Evolutionary conservation across 2,888 invertebrate genomes (phyloP).

Genomic region (Macrosoma leucophasiata): DNA sequence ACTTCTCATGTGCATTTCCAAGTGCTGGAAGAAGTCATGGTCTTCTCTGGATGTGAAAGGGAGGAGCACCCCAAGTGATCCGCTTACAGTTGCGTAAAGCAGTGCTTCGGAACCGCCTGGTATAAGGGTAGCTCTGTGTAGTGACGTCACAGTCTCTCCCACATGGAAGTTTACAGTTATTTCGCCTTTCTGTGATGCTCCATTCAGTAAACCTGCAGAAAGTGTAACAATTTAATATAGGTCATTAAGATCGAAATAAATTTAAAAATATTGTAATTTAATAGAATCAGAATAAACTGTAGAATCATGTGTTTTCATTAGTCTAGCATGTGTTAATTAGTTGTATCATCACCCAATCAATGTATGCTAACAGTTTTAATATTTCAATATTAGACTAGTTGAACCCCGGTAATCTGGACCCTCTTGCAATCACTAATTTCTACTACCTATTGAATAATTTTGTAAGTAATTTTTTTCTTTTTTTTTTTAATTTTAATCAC

Average conservation of each 20-base stretch:
- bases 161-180: conserved; percentile 95
- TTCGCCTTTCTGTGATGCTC: conserved; percentile 98
- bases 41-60: conserved; percentile 98
- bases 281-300: conserved; percentile 39
- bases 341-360: conserved; percentile 49
- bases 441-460: too few relatives aligned
- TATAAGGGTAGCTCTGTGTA: conserved; percentile 96
- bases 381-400: too few relatives aligned
- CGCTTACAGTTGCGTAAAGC: conserved; percentile 96
- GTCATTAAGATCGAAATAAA: background rate
- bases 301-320: conserved; percentile 69
- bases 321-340: conserved; percentile 73
- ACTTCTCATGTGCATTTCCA: conserved; percentile 99
- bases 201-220: conserved; percentile 88
- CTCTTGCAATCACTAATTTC: too few relatives aligned
- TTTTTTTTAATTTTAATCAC: conserved; percentile 22
- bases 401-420: too few relatives aligned
- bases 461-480: too few relatives aligned
- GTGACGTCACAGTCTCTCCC: conserved; percentile 96
- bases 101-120: conserved; percentile 98
- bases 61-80: conserved; percentile 93
- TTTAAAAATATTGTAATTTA: background rate
- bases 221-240: conserved; percentile 1
- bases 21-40: conserved; percentile 98
- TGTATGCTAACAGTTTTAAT: too few relatives aligned